Percentiles rank a stretch among this genome's conserved stretches.
Evolutionary conservation across 2,797 vertebrate genomes (phyloP).

Genomic region (Cynodonichthys magdalenae): DNA sequence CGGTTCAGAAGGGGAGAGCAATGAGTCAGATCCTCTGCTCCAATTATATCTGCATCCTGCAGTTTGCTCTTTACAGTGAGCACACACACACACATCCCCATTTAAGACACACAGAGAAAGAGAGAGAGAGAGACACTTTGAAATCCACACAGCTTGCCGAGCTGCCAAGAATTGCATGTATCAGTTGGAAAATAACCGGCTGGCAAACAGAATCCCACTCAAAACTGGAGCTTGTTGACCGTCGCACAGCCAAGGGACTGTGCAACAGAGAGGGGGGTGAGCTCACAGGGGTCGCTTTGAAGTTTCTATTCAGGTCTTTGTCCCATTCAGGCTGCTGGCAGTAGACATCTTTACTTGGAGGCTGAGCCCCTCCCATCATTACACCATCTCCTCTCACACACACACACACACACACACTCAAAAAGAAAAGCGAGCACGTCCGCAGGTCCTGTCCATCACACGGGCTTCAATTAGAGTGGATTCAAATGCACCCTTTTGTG

Average conservation of each 20-base stretch:
- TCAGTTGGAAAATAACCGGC: slow-evolving; percentile 67
- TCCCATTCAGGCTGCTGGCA: slow-evolving; percentile 80
- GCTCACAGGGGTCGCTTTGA: slow-evolving; percentile 81
- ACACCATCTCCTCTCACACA: slow-evolving; percentile 46
- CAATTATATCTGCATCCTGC: slow-evolving; percentile 82
- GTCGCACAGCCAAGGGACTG: slow-evolving; percentile 65
- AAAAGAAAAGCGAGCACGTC: slow-evolving; percentile 73
- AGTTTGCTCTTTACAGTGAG: slow-evolving; percentile 68
- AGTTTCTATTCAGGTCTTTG: slow-evolving; percentile 84
- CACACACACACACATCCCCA: slow-evolving; percentile 55
- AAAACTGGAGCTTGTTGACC: slow-evolving; percentile 74
- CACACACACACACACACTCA: slow-evolving; percentile 14
- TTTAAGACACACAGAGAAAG: slow-evolving; percentile 23
- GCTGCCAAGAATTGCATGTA: slow-evolving; percentile 64
- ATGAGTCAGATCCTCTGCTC: slow-evolving; percentile 76
- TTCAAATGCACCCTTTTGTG: slow-evolving; percentile 79
- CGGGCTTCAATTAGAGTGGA: slow-evolving; percentile 80
- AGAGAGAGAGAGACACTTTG: slow-evolving; percentile 61
- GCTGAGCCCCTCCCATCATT: slow-evolving; percentile 60
- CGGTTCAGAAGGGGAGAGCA: slow-evolving; percentile 60
- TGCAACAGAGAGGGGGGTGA: slow-evolving; percentile 42
- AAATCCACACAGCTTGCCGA: slow-evolving; percentile 59
- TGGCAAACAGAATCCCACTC: slow-evolving; percentile 53
- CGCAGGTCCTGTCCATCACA: slow-evolving; percentile 82
- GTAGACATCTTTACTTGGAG: slow-evolving; percentile 79